Conservation (phyloP, 2,797 vertebrate species). For the Halcyon leucocephala region DNA sequence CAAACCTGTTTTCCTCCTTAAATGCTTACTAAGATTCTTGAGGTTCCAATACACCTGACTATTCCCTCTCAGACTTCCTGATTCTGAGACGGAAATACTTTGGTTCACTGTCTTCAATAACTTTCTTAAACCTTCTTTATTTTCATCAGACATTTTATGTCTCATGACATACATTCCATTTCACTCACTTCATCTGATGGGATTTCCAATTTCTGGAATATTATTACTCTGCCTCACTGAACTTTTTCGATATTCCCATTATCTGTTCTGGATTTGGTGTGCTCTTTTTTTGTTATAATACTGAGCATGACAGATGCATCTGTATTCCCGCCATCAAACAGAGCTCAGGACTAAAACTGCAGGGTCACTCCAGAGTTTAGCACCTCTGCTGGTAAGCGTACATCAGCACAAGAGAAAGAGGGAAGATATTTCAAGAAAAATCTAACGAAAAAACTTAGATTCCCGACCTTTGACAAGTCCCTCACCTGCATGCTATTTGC, state of each 20-base stretch:
- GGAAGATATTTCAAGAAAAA: background rate
- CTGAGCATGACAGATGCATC: background rate
- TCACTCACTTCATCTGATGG: conserved; percentile 21
- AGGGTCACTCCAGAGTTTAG: background rate
- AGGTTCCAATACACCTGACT: background rate
- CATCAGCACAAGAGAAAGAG: background rate
- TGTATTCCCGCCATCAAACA: background rate
- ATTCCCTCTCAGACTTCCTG: conserved; percentile 23
- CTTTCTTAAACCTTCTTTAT: conserved; percentile 36
- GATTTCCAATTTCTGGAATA: conserved; percentile 35
- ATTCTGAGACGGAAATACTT: conserved; percentile 46
- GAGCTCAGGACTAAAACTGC: background rate
- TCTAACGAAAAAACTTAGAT: background rate
- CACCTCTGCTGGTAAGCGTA: background rate
- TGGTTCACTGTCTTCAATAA: conserved; percentile 10
- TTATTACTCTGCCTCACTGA: background rate
- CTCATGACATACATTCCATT: conserved; percentile 48
- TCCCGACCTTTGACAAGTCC: background rate
- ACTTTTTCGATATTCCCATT: background rate
- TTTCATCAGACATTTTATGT: conserved; percentile 28
- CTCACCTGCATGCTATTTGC: background rate
- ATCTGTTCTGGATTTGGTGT: background rate
- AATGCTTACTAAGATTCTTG: background rate
- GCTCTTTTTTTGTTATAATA: background rate
- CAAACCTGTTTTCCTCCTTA: background rate